A percentile compares a stretch with the other conserved stretches of the same genome.
These are phyloP conservation scores for Syngnathus scovelli DNA, from an alignment of 2,113 vertebrate genomes.

Conservation along the genomic window DNA sequence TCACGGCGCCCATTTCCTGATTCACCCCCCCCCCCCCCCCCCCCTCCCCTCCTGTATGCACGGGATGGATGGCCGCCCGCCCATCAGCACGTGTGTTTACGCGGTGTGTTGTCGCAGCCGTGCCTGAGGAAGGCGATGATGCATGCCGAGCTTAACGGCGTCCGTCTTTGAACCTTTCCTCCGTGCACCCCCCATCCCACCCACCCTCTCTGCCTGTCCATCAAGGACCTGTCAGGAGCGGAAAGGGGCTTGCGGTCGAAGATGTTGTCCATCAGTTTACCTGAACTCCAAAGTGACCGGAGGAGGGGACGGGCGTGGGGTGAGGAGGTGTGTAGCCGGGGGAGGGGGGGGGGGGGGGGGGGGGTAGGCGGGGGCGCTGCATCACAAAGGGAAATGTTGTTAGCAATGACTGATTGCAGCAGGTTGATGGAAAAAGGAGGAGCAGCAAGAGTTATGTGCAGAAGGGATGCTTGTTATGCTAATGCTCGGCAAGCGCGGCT, in stretches of 20 bases:
- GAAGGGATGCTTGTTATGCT: constrained; percentile 58
- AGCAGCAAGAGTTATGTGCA: constrained; percentile 44
- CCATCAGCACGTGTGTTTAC: constrained; percentile 32
- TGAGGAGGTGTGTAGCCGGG: background rate
- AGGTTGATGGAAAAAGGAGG: constrained; percentile 36
- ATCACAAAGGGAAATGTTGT: constrained; percentile 60
- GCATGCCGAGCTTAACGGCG: constrained; percentile 53
- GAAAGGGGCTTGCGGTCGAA: constrained; percentile 43
- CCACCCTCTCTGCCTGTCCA: constrained; percentile 40
- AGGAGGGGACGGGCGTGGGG: constrained; percentile 9
- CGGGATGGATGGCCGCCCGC: constrained; percentile 58
- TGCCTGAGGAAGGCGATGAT: constrained; percentile 59
- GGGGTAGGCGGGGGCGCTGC: background rate
- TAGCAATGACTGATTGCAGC: constrained; percentile 60
- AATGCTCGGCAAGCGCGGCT: constrained; percentile 36
- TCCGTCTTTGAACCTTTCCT: constrained; percentile 50
- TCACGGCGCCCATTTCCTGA: constrained; percentile 65
- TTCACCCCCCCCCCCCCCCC: constrained; percentile 35
- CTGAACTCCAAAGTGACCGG: constrained; percentile 55
- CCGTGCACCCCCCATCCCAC: constrained; percentile 23
- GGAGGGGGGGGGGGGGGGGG: background rate
- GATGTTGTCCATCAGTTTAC: constrained; percentile 57
- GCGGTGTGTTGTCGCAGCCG: constrained; percentile 37
- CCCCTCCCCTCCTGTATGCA: constrained; percentile 52
- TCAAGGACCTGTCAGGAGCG: constrained; percentile 48